Conservation (phyloP, 2,888 invertebrate species). For the Plagiodera versicolora region DNA sequence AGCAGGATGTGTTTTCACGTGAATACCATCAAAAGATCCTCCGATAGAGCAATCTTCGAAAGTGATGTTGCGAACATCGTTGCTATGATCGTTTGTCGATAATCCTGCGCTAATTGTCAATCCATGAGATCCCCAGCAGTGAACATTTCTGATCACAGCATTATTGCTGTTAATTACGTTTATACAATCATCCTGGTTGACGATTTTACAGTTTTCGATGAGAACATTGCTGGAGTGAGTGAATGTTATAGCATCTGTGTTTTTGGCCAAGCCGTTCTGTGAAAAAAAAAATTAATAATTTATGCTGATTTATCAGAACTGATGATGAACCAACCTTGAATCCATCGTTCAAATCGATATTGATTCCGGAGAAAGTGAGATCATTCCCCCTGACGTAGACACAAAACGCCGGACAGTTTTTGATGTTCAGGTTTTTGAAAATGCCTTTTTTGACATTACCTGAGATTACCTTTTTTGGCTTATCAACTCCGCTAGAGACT, state of each 20-base stretch:
- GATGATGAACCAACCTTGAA: constrained; percentile 20
- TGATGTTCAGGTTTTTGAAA: constrained; percentile 28
- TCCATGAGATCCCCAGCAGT: too few relatives aligned
- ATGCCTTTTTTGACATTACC: constrained; percentile 28
- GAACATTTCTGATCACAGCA: constrained; percentile 16
- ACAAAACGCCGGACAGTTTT: constrained; percentile 33
- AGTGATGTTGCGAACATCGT: too few relatives aligned
- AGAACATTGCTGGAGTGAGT: constrained; percentile 12
- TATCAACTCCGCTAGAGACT: constrained; percentile 28
- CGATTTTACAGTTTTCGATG: constrained; percentile 16
- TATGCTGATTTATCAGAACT: too few relatives aligned
- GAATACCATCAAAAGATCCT: constrained; percentile 19
- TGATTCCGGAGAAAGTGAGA: constrained; percentile 23
- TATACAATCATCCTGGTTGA: constrained; percentile 27
- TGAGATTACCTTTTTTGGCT: constrained; percentile 33
- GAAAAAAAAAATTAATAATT: too few relatives aligned
- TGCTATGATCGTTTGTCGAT: too few relatives aligned
- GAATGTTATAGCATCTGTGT: constrained; percentile 28
- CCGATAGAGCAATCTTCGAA: constrained; percentile 17
- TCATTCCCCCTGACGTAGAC: constrained; percentile 30
- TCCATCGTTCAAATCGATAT: constrained; percentile 29
- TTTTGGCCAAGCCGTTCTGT: constrained; percentile 18
- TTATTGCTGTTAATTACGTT: constrained; percentile 18
- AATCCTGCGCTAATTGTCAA: too few relatives aligned
- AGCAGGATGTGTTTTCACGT: constrained; percentile 20